These are phyloP conservation scores for Dendrolimus kikuchii DNA, from an alignment of 1,140 invertebrate genomes.

Conservation along the genomic window DNA sequence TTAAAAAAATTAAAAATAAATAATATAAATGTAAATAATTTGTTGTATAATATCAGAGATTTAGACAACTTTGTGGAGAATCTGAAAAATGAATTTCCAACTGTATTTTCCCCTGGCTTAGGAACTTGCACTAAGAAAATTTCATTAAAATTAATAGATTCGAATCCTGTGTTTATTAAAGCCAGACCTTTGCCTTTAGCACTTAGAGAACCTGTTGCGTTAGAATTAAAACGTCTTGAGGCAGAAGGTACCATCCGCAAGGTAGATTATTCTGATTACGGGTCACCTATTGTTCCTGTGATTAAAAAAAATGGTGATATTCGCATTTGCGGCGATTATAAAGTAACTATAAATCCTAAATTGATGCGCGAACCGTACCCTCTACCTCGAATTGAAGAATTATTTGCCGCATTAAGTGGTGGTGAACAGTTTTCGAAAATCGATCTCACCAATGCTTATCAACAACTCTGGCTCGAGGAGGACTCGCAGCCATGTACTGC, in stretches of 20 bases:
- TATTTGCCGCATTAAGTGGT: background rate
- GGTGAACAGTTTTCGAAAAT: slow-evolving; percentile 1
- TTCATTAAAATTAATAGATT: background rate
- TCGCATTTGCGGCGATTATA: background rate
- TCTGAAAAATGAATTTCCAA: background rate
- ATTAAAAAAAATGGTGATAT: background rate
- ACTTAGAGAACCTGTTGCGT: background rate
- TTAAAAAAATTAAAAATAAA: too few relatives aligned
- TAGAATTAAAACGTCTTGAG: slow-evolving; percentile 1
- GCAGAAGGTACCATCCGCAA: background rate
- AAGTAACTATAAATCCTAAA: background rate
- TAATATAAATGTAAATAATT: background rate
- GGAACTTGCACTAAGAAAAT: background rate
- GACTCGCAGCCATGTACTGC: background rate
- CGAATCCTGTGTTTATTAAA: background rate
- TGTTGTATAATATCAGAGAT: background rate
- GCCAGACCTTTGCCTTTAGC: background rate
- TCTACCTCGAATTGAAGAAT: slow-evolving; percentile 1
- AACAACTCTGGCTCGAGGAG: background rate
- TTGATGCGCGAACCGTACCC: slow-evolving; percentile 1
- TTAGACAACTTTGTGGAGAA: background rate
- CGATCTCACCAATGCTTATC: background rate
- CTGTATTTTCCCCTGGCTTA: background rate
- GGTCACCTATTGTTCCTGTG: background rate
- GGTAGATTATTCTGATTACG: slow-evolving; percentile 1